Evolutionary conservation across 2,888 invertebrate genomes (phyloP), one percentile per base, ranked within the genome.

Genomic region (Tenthredo distinguenda): DNA sequence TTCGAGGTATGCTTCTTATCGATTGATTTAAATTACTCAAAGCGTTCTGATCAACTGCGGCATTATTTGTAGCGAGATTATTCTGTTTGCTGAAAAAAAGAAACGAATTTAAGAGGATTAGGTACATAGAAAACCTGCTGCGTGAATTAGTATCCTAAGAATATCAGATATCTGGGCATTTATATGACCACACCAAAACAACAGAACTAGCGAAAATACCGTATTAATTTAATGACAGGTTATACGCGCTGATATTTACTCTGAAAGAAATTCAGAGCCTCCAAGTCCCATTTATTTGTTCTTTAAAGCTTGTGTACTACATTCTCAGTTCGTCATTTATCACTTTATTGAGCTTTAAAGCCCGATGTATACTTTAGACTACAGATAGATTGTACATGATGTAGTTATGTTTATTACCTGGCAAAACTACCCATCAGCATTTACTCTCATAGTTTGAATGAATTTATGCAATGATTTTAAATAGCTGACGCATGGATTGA

Each of bases 1-100:
- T 96, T 86, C 96, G 94, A 86, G 96, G 96, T 87, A 96, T 95
- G 90, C 94, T 95, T 88, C 96, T 92, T 88, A 95, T 92, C 83
- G 93, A 93, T 84, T 94, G 94, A 90, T 92, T 90, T 40, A 91
- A 87, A 87, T 92, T 90, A 85, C 88, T 88, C 71, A 92, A 86
- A 15, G 90, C 90, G 84, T 91, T 92, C 83, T 90, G 90, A 84
- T 93, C 91, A 31, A 87, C 84, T 47, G 90, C 90, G 37, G 89
- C 87, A 85, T 91, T 89, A 82, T 90, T 91, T 37, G 88, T 77
- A 40, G 89, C 86, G 21, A 89, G 86, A 87, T 91, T 89, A 84
- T 91, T 91, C 34, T 88, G 90, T 58, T 90, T 89, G 84, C 92
- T 92, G 87, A 34, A 68, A 55, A n/a, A 55, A 55, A 55, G 1